These are phyloP conservation scores for Acleris laterana DNA, from an alignment of 2,888 invertebrate genomes.

Conservation along the genomic window DNA sequence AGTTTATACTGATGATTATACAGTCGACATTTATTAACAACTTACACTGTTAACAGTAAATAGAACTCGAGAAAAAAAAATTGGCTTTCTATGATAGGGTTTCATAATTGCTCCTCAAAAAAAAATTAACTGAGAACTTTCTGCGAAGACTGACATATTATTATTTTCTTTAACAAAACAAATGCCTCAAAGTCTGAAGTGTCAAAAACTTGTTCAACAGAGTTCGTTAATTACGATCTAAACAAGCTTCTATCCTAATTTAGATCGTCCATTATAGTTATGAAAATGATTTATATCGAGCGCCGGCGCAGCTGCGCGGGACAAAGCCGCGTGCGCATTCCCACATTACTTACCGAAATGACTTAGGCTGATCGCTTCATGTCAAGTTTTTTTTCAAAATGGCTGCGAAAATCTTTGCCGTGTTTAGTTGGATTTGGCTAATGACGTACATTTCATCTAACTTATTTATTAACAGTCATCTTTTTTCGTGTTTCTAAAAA, in stretches of 20 bases:
- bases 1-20: too few relatives aligned
- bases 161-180: background rate
- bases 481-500: too few relatives aligned
- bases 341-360: conserved; percentile 76
- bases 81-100: too few relatives aligned
- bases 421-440: background rate
- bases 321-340: conserved; percentile 63
- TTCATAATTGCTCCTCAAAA: too few relatives aligned
- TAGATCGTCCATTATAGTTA: conserved; percentile 58
- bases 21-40: too few relatives aligned
- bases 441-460: background rate
- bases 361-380: conserved; percentile 54
- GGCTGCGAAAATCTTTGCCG: background rate
- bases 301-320: conserved; percentile 63
- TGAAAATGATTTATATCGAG: conserved; percentile 69
- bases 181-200: background rate
- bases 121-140: too few relatives aligned
- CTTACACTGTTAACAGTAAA: too few relatives aligned
- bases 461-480: too few relatives aligned
- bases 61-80: too few relatives aligned
- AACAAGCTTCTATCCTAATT: conserved; percentile 60
- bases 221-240: conserved; percentile 54
- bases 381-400: background rate
- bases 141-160: background rate
- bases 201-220: conserved; percentile 25